phyloP scores from a whole-genome alignment of 2,888 invertebrate species.

The Plemyria rubiginata region DNA sequence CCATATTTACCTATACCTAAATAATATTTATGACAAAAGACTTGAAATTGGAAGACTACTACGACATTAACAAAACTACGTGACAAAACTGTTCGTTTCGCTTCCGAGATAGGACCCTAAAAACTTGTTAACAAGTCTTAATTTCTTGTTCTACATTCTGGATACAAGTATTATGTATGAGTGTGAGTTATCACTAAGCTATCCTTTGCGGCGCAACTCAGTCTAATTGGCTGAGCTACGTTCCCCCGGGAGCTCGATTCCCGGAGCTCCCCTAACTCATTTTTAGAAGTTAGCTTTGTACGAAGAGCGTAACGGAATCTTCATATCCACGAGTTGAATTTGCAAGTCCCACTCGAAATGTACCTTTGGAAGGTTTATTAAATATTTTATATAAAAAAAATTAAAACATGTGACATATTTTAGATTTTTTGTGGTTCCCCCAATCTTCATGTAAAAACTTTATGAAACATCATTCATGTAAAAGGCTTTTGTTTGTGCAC shows the following conservation, averaged over 20 bases:
- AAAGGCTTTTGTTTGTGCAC: no score
- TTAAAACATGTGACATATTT: no score
- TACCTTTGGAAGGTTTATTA: not conserved
- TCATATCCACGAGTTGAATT: constrained; percentile 18
- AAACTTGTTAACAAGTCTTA: constrained; percentile 1
- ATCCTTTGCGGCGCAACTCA: constrained; percentile 13
- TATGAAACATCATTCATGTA: no score
- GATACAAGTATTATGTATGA: constrained; percentile 1
- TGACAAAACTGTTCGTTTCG: not conserved
- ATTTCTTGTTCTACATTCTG: not conserved
- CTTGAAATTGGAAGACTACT: constrained; percentile 1
- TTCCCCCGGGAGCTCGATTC: constrained; percentile 22
- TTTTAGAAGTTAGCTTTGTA: constrained; percentile 36
- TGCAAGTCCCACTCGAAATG: constrained; percentile 1
- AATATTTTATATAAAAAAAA: no score
- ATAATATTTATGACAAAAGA: no score
- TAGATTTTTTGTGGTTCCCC: no score
- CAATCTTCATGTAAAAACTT: no score
- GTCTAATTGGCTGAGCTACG: constrained; percentile 21
- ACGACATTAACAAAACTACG: not conserved
- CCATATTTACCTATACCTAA: no score
- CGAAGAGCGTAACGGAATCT: constrained; percentile 12
- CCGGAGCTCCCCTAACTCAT: constrained; percentile 28
- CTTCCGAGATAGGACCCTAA: not conserved
- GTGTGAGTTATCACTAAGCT: constrained; percentile 8